Conservation (phyloP, 2,113 vertebrate species). For the Holacanthus passer region DNA sequence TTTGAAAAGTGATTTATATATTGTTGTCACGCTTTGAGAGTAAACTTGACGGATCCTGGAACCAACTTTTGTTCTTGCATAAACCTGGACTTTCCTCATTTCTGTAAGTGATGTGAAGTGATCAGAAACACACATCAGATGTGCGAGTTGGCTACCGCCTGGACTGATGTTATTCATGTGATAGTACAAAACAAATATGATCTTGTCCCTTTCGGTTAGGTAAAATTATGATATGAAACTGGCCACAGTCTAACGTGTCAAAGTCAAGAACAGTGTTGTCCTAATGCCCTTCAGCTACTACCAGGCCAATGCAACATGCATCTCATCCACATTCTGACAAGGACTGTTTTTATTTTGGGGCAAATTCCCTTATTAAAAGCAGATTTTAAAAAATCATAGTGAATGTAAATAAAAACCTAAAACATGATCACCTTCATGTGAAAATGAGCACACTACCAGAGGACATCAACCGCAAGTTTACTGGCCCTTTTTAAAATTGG, state of each 20-base stretch:
- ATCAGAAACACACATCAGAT: constrained; percentile 19
- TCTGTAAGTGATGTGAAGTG: constrained; percentile 3
- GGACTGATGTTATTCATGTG: background rate
- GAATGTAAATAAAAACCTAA: background rate
- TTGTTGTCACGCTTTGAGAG: background rate
- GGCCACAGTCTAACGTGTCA: constrained; percentile 4
- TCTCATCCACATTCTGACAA: background rate
- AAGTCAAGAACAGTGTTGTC: background rate
- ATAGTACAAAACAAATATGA: constrained; percentile 14
- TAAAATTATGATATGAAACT: background rate
- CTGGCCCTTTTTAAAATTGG: constrained; percentile 36
- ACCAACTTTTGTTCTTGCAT: constrained; percentile 8
- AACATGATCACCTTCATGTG: constrained; percentile 28
- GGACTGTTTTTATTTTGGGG: background rate
- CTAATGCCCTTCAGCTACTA: constrained; percentile 1
- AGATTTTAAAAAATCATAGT: constrained; percentile 5
- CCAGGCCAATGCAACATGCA: background rate
- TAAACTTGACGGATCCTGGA: background rate
- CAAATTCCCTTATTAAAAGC: constrained; percentile 33
- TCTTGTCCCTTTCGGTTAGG: constrained; percentile 25
- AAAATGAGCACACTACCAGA: constrained; percentile 31
- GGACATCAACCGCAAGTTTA: constrained; percentile 9
- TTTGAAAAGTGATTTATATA: background rate
- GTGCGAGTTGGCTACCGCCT: background rate
- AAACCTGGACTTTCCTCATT: background rate